These are phyloP conservation scores for Eretmochelys imbricata DNA, from an alignment of 2,113 vertebrate species.

Conservation along the genomic window DNA sequence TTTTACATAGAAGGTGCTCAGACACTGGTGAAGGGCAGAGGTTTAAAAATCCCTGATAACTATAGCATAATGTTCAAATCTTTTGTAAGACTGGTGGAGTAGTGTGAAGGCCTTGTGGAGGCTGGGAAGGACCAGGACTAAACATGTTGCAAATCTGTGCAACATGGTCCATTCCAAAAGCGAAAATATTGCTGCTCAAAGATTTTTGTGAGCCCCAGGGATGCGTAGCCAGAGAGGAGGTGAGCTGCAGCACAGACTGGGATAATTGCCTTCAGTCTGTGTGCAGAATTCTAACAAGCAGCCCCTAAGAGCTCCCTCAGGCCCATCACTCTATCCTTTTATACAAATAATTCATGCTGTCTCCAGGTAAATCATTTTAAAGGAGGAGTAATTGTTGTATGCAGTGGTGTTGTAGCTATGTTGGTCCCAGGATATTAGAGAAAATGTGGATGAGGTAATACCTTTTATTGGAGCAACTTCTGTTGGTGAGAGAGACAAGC, in stretches of 20 bases:
- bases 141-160: background rate
- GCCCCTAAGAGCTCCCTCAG: background rate
- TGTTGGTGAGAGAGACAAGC: background rate
- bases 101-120: background rate
- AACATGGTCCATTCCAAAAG: background rate
- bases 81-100: background rate
- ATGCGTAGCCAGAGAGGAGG: rapidly evolving
- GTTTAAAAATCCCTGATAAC: background rate
- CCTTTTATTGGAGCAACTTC: background rate
- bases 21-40: background rate
- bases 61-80: rapidly evolving
- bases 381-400: background rate
- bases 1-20: background rate
- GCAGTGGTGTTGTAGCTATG: background rate
- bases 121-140: background rate
- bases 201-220: background rate
- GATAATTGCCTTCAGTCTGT: rapidly evolving
- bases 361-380: background rate
- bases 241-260: background rate
- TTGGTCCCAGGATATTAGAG: background rate
- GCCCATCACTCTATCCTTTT: background rate
- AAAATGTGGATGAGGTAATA: background rate
- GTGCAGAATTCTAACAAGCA: background rate
- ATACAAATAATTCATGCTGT: background rate
- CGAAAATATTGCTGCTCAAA: background rate